Evolutionary conservation across 2,888 invertebrate species (phyloP).

Genomic region (Julus scanicus): DNA sequence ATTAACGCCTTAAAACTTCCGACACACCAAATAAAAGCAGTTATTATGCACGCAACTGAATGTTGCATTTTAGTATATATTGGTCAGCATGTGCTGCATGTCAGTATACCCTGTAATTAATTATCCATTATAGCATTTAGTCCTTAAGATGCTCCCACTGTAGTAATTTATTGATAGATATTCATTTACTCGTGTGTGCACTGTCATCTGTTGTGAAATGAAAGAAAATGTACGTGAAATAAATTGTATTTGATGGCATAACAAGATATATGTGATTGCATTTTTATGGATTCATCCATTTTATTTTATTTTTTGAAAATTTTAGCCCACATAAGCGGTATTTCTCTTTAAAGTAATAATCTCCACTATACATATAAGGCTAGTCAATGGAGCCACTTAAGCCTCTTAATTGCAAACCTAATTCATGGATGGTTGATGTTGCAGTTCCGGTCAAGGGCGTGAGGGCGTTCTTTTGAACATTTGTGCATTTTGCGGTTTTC

Average conservation of each 20-base stretch:
- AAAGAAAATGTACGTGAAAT: too few relatives aligned
- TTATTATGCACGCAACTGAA: not conserved
- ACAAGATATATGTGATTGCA: too few relatives aligned
- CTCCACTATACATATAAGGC: too few relatives aligned
- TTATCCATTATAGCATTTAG: not conserved
- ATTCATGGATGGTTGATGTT: not conserved
- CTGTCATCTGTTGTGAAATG: too few relatives aligned
- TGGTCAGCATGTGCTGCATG: not conserved
- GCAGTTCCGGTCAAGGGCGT: not conserved
- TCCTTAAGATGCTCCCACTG: not conserved
- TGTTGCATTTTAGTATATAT: not conserved
- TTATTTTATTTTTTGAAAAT: too few relatives aligned
- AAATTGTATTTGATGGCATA: too few relatives aligned
- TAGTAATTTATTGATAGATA: too few relatives aligned
- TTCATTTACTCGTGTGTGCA: too few relatives aligned
- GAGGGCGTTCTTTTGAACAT: not conserved
- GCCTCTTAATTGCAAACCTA: not conserved
- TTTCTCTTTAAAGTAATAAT: too few relatives aligned
- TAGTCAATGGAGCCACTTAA: too few relatives aligned
- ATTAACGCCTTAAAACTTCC: conserved; percentile 33
- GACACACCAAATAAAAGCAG: not conserved
- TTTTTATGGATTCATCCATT: too few relatives aligned
- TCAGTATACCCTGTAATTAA: not conserved
- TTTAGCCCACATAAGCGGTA: too few relatives aligned
- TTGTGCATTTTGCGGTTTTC: not conserved